A percentile compares a stretch with the other conserved stretches of the same genome.
phyloP scores from a whole-genome alignment of 2,113 vertebrate genomes.

The Enhydra lutris region DNA sequence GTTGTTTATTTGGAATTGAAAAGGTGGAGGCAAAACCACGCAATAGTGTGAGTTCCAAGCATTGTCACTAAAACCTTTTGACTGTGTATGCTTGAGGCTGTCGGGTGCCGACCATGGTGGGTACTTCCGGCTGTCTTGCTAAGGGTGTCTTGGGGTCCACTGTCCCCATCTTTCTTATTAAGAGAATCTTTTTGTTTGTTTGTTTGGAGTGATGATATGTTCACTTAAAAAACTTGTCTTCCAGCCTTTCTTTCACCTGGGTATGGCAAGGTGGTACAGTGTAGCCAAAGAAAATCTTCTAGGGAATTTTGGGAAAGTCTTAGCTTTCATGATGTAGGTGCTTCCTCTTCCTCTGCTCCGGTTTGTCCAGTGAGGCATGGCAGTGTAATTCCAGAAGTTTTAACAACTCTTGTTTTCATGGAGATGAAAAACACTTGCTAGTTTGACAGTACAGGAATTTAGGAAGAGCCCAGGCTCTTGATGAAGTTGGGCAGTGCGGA shows the following conservation, averaged over 20 bases:
- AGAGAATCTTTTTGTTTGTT: background rate
- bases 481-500: background rate
- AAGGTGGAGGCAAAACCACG: background rate
- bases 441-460: background rate
- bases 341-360: background rate
- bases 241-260: background rate
- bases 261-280: background rate
- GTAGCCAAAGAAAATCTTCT: background rate
- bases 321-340: background rate
- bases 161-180: background rate
- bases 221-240: background rate
- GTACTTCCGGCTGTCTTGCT: background rate
- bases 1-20: background rate
- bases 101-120: background rate
- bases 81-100: background rate
- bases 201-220: background rate
- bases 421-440: background rate
- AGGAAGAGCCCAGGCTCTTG: background rate
- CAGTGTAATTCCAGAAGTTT: background rate
- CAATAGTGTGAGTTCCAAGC: background rate
- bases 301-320: background rate
- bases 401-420: background rate
- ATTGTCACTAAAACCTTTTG: background rate
- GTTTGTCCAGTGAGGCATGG: background rate
- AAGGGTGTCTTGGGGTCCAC: background rate